Base-by-base conservation (phyloP, 2,797 vertebrate genomes). In the Pangasius macronema region DNA sequence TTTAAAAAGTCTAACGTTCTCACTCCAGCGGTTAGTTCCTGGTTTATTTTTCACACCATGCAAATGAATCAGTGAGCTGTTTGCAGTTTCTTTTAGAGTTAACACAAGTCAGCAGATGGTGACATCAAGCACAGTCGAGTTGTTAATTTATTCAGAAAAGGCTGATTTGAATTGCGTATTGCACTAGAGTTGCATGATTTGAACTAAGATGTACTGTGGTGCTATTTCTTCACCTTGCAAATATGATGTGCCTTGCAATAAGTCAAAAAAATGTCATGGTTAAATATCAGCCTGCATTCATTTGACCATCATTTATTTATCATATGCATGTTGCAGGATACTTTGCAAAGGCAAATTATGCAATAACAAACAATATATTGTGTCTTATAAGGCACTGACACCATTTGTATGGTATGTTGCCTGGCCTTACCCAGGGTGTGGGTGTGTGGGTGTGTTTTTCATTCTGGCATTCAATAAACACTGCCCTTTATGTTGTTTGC, bases 381-480 rank as follows among this genome's bases (percentile, higher is more conserved):
- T 51, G n/a, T 9, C 30, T 33, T 67, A n/a, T 2, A 67, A 5
- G 9, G 4, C 46, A 14, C 46, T 83, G 63, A 68, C 42, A 24
- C n/a, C 46, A 83, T 83, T 16, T 67, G 61, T 68, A 83, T 83
- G 81, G 81, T 67, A 83, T 83, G 82, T 83, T 83, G 61, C 42
- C 20, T 68, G 46, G 63, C 61, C 61, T 67, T 83, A 51, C 81
- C 59, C 61, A 80, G 89, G 68, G 20, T 75, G 81, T 86, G 80
- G 53, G 42, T 27, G 76, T 27, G 76, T 51, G 70, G 10, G 49
- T 13, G 83, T 90, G 90, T 85, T 82, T 22, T 87, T 89, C 87
- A 36, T 82, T 90, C 55, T 42, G 63, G 9, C 84, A 90, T 93
- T 93, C 91, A 92, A 94, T 93, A 89, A 92, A 70, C 89, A 8